Conservation (phyloP, 1,140 invertebrate species). For the Sitobion miscanthi region DNA sequence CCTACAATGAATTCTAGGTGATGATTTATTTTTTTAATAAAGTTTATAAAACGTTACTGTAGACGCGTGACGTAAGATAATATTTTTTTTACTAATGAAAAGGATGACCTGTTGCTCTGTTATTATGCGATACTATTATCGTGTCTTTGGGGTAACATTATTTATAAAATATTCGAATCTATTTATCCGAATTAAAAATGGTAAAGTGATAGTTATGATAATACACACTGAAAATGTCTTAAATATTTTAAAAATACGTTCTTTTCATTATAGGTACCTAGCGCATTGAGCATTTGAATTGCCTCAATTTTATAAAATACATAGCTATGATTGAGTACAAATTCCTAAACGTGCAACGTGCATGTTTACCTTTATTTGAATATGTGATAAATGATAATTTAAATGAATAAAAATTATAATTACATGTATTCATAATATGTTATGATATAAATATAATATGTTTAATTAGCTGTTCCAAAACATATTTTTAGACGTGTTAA, state of each 20-base stretch:
- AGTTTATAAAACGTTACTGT: no score
- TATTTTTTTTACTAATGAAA: background rate
- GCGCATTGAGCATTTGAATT: background rate
- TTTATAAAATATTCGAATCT: background rate
- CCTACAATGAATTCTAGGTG: no score
- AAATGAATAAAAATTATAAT: no score
- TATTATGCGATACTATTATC: background rate
- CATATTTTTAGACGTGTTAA: no score
- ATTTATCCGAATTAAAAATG: background rate
- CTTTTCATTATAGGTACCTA: background rate
- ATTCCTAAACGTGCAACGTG: background rate
- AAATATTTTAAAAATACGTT: background rate
- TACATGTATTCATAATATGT: no score
- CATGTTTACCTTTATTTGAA: no score
- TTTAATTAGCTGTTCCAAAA: no score
- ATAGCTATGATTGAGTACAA: background rate
- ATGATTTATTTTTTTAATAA: background rate
- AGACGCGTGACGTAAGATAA: background rate
- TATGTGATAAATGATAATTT: no score
- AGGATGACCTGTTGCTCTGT: background rate
- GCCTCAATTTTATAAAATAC: background rate
- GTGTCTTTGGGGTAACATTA: no score
- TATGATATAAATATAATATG: no score
- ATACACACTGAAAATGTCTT: background rate
- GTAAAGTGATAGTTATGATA: background rate